Evolutionary conservation across 2,888 invertebrate genomes (phyloP), one percentile per base, ranked within the genome.

Genomic region (Coenonympha glycerion): DNA sequence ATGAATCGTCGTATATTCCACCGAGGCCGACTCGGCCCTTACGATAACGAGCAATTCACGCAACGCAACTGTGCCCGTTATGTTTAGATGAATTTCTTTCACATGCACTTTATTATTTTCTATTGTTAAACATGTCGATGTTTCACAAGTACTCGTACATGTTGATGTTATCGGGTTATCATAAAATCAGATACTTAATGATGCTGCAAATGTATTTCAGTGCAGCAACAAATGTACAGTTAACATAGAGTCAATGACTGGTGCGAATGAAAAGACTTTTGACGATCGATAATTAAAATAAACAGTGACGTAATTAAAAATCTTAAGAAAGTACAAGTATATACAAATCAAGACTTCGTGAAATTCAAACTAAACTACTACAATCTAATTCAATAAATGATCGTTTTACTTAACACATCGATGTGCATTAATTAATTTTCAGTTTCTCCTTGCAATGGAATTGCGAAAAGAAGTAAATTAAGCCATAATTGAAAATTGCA

Each of bases 11-110:
- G 52, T 55, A 58, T 55, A 58, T 64, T 65, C 59, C 53, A 61
- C 57, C 58, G 68, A n/a, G n/a, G n/a, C n/a, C n/a, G n/a, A n/a
- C n/a, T n/a, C n/a, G 69, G 68, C 69, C 68, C 71, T 69, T 68
- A 60, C 60, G 53, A 58, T 56, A 50, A 57, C 57, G 52, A 49
- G 59, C 50, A 26, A 28, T 45, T 37, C 47, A 48, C 41, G 30
- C 33, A 48, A 52, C 34, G 33, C 22, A 46, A 52, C 34, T 19
- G 37, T 49, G 30, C 37, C 41, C 42, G 31, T 49, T 47, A 40
- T 47, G 21, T 47, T 49, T 47, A 16, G 28, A 28, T 40, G 44
- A 37, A 19, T 24, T 34, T 49, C 33, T 50, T 46, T 30, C 8
- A 13, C 36, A 50, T 41, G 26, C 11, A 45, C 28, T 33, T 45